phyloP scores from a whole-genome alignment of 2,113 vertebrate species.

The Xiphophorus hellerii region DNA sequence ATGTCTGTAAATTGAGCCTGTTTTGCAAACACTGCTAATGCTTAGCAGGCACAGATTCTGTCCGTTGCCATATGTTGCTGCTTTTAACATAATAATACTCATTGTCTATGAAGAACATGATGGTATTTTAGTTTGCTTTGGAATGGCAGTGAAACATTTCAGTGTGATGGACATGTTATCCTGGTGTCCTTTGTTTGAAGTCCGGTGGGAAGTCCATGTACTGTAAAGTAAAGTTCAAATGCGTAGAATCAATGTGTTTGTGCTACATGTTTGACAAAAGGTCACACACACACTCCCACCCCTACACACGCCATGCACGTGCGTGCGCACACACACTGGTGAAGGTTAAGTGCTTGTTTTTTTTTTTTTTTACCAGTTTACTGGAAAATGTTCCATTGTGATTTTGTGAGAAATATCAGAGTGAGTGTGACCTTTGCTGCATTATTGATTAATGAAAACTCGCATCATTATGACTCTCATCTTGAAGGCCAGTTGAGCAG shows the following conservation, averaged over 20 bases:
- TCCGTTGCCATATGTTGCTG: slow-evolving; percentile 10
- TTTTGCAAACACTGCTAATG: slow-evolving; percentile 44
- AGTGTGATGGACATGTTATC: too few species aligned
- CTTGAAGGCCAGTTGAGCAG: neutral
- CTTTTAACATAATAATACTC: neutral
- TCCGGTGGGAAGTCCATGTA: slow-evolving; percentile 7
- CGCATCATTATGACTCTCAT: slow-evolving; percentile 7
- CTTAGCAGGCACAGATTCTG: slow-evolving; percentile 19
- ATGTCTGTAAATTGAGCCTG: slow-evolving; percentile 33
- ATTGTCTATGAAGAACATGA: neutral
- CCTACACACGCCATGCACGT: too few species aligned
- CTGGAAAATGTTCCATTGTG: slow-evolving; percentile 26
- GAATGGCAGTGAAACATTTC: neutral
- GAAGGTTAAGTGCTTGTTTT: slow-evolving; percentile 34
- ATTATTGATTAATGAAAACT: slow-evolving; percentile 37
- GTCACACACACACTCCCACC: slow-evolving; percentile 6
- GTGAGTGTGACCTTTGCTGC: slow-evolving; percentile 51
- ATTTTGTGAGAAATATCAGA: slow-evolving; percentile 37
- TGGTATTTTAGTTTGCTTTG: neutral
- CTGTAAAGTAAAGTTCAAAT: slow-evolving; percentile 44
- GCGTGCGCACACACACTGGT: neutral
- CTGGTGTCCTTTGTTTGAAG: slow-evolving; percentile 19
- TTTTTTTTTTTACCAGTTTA: slow-evolving; percentile 20
- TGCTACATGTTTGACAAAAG: slow-evolving; percentile 54
- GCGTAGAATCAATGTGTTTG: slow-evolving; percentile 37